Percentiles rank a stretch among this genome's conserved stretches.
Evolutionary conservation across 2,797 vertebrate genomes (phyloP).

Genomic region (Babyrousa celebensis): DNA sequence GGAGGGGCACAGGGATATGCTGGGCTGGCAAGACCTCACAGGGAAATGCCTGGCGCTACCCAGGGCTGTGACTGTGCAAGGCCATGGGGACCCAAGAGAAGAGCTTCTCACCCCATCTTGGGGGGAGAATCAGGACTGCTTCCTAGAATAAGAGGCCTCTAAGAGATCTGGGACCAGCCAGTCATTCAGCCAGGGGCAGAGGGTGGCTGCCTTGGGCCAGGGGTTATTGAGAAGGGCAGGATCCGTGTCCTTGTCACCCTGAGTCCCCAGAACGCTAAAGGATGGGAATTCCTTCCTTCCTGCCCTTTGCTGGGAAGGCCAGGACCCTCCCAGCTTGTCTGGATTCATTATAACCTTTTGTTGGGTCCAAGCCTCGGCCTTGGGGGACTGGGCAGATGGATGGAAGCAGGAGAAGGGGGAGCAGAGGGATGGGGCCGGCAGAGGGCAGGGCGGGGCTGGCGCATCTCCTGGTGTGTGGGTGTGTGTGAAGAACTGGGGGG

Average conservation of each 20-base stretch:
- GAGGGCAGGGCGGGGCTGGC: slow-evolving; percentile 25
- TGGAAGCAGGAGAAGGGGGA: background rate
- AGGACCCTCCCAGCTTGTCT: background rate
- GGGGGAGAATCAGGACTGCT: background rate
- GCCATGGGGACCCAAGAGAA: background rate
- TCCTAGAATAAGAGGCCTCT: slow-evolving; percentile 38
- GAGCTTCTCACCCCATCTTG: background rate
- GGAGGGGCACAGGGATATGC: background rate
- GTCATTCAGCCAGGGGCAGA: background rate
- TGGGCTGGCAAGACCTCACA: background rate
- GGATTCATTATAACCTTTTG: background rate
- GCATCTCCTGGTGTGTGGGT: slow-evolving; percentile 43
- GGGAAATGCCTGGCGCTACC: background rate
- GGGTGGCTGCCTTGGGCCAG: background rate
- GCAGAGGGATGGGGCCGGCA: background rate
- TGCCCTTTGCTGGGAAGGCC: background rate
- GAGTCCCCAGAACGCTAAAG: background rate
- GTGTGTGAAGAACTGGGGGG: background rate
- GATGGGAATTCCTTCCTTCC: background rate
- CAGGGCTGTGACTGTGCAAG: background rate
- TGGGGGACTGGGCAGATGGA: background rate
- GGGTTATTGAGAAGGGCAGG: background rate
- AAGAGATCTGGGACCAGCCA: background rate
- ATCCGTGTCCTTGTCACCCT: background rate
- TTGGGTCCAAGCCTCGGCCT: slow-evolving; percentile 50